Evolutionary conservation across 2,888 invertebrate genomes (phyloP).

Genomic region (Acrocyrtus sp.): DNA sequence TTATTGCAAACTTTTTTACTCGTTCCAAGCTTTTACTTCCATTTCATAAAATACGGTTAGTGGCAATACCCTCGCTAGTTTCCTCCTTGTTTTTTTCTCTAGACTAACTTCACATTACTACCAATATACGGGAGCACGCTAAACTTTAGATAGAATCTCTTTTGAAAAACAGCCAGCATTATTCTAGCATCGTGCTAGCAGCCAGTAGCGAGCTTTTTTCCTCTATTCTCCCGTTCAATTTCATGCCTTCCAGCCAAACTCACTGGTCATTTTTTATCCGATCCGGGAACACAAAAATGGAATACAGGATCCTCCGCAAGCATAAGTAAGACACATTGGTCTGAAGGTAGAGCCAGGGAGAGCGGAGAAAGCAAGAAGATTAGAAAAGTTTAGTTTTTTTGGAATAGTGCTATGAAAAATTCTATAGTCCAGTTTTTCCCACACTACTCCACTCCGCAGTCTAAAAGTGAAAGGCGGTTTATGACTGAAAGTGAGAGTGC

Average conservation of each 20-base stretch:
- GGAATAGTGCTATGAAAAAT: too few species aligned
- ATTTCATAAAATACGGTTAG: slow-evolving; percentile 3
- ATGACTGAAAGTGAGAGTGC: slow-evolving; percentile 31
- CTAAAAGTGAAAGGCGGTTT: slow-evolving; percentile 20
- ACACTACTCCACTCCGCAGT: too few species aligned
- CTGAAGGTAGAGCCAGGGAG: too few species aligned
- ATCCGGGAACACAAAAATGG: too few species aligned
- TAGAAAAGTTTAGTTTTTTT: slow-evolving; percentile 47
- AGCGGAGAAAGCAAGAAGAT: slow-evolving; percentile 32
- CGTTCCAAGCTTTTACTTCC: neutral
- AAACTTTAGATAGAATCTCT: too few species aligned
- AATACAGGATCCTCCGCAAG: too few species aligned
- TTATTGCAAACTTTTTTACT: slow-evolving; percentile 23
- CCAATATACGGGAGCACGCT: too few species aligned
- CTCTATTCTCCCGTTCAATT: neutral
- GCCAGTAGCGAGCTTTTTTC: too few species aligned
- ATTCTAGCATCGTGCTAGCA: too few species aligned
- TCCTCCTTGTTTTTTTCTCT: slow-evolving; percentile 7
- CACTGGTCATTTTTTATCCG: slow-evolving; percentile 36
- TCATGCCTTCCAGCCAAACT: slow-evolving; percentile 31
- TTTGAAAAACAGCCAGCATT: too few species aligned
- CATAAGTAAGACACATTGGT: slow-evolving; percentile 46
- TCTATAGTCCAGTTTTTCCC: too few species aligned
- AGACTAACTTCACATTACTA: too few species aligned
- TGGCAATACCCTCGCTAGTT: neutral